Base-by-base conservation (phyloP, 2,888 invertebrate species). In the Hetaerina titia region DNA sequence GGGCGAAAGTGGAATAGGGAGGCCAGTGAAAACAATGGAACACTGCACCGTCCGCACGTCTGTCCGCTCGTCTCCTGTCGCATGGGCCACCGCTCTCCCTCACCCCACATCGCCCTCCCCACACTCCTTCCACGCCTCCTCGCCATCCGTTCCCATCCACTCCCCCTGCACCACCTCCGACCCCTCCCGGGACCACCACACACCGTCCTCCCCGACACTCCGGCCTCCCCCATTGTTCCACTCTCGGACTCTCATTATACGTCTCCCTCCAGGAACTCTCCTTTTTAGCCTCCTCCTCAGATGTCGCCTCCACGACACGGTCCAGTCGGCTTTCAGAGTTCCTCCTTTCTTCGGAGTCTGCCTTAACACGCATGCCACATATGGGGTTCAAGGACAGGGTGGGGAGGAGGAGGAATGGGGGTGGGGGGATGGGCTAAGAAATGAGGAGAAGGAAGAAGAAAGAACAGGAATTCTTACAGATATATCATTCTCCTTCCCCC, bases 261-360 rank as follows among this genome's bases (percentile, higher is more conserved):
- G 45, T n/a, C 57, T 57, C 89, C 17, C 25, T 25, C 45, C 45
- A 45, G 45, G 45, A 45, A 45, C 45, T 31, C 81, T 81, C 31
- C 81, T 81, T 31, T 69, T 22, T n/a, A n/a, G 69, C 69, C 69
- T n/a, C 58, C 88, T 88, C 58, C 92, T 92, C 56, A n/a, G 64
- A 92, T 74, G 92, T 56, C 92, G 69, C 92, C n/a, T 92, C 74
- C 74, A 19, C 57, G n/a, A 31, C 45, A 17, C 45, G 69, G 92
- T 74, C 92, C 92, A 69, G 69, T 90, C 90, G 63, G 31, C 64
- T 60, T 64, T 90, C 63, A 64, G 90, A 25, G 63, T 90, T 90
- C 90, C 63, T 64, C 69, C 15, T 81, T 15, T 81, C 81, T 81
- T 31, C 81, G 31, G 81, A 81, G 31, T 5, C 81, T 31, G 11